Evolutionary conservation across 1,140 invertebrate genomes (phyloP).

Genomic region (Tyrophagus putrescentiae): DNA sequence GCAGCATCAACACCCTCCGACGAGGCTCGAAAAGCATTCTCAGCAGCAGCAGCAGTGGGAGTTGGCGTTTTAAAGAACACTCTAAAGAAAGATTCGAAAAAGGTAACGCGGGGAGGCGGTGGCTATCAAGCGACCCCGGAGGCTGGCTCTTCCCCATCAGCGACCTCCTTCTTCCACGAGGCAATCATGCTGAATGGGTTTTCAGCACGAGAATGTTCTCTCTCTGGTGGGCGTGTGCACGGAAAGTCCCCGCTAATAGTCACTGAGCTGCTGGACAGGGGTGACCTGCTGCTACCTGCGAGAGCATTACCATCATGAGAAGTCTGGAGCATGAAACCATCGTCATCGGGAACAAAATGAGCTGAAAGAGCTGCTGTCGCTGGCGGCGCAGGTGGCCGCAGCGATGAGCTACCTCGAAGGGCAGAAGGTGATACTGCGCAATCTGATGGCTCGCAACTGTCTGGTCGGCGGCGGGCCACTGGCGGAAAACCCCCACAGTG

Average conservation of each 20-base stretch:
- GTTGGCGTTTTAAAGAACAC: too few relatives aligned
- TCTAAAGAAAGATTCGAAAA: too few relatives aligned
- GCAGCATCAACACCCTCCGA: too few relatives aligned
- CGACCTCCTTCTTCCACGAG: conserved; percentile 92
- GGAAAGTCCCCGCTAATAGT: conserved; percentile 98
- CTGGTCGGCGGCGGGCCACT: conserved; percentile 45
- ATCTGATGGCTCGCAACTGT: conserved; percentile 85
- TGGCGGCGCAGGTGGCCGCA: conserved; percentile 93
- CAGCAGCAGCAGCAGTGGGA: too few relatives aligned
- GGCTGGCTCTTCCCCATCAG: conserved; percentile 81
- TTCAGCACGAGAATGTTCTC: conserved; percentile 83
- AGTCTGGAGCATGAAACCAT: too few relatives aligned
- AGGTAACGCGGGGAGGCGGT: conserved; percentile 31
- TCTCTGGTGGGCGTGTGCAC: conserved; percentile 92
- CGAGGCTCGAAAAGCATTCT: too few relatives aligned
- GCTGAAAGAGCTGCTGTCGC: conserved; percentile 73
- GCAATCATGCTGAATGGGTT: conserved; percentile 98
- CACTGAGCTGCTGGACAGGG: conserved; percentile 96
- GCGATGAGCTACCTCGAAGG: conserved; percentile 98
- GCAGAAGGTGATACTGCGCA: conserved; percentile 95
- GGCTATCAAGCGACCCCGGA: conserved; percentile 15
- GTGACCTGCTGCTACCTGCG: conserved; percentile 40
- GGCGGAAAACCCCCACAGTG: conserved; percentile 77
- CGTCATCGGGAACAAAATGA: background rate
- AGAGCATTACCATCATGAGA: too few relatives aligned